Base-by-base conservation (phyloP, 2,888 invertebrate genomes). In the Meiosimyza decipiens region DNA sequence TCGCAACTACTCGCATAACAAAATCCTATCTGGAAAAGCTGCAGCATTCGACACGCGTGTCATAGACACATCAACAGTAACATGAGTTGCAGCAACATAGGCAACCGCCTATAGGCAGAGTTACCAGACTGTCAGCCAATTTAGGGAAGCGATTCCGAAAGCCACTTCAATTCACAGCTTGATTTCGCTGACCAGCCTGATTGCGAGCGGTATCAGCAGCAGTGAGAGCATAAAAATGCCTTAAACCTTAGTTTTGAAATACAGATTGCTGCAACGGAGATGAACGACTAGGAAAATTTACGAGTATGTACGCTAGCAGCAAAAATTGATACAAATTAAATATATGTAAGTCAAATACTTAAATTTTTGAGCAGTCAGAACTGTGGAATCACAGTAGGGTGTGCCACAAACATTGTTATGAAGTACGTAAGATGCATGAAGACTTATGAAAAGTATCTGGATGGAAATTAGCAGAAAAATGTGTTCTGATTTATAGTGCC, bases 251-350 rank as follows among this genome's bases (percentile, higher is more conserved):
- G 60, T 69, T 60, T 69, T 33, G 40, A 33, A 62, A 69, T 51
- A 69, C 40, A 69, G 62, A 69, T 69, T 69, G 51, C 60, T 9
- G 33, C 33, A 9, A 60, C 22, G 69, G 60, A 69, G 60, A 69
- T 69, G 69, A 69, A 69, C 69, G 69, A 60, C 51, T 60, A 16
- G 51, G 28, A 5, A 51, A 69, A 60, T 50, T 60, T 60, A 60
- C 12, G 51, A 28, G 28, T 28, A 28, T 18, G 28, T 80, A 83
- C 81, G 82, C 81, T 80, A 81, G 80, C 81, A 81, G 82, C 81
- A 83, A 84, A 84, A 84, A 84, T 84, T 84, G 84, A 5, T 7
- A 40, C 40, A 40, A 28, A 28, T 28, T 28, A 28, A 28, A 28
- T 28, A 28, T 28, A n/a, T n/a, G n/a, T n/a, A 28, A 28, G 4